These are phyloP conservation scores for Aphyosemion australe DNA, from an alignment of 2,113 vertebrate genomes.

Conservation along the genomic window DNA sequence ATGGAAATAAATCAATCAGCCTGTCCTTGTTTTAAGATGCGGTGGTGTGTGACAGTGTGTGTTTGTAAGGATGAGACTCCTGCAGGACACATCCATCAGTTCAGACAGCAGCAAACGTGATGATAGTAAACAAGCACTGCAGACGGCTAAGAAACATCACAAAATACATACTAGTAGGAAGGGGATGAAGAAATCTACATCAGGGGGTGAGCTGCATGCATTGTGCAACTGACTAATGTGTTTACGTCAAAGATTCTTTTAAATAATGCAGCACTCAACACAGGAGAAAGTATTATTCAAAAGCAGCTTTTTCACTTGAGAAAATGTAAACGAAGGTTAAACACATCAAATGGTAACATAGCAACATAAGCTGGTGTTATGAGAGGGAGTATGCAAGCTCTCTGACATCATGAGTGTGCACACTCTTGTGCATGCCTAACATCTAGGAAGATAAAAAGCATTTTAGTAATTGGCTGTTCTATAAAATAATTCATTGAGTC, in stretches of 20 bases:
- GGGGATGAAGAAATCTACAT: neutral
- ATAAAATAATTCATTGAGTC: too few relatives aligned
- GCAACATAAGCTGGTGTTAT: too few relatives aligned
- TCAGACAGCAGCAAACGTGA: conserved; percentile 28
- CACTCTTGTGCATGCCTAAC: too few relatives aligned
- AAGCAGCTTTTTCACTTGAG: too few relatives aligned
- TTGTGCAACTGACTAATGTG: neutral
- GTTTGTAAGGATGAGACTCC: conserved; percentile 25
- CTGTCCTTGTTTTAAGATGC: conserved; percentile 42
- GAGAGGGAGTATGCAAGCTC: too few relatives aligned
- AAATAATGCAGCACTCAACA: neutral
- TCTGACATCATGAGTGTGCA: too few relatives aligned
- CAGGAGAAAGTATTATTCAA: too few relatives aligned
- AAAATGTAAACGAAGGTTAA: too few relatives aligned
- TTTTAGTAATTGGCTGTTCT: too few relatives aligned
- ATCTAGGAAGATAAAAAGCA: too few relatives aligned
- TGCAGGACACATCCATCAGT: conserved; percentile 56
- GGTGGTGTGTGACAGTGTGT: conserved; percentile 11
- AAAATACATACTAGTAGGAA: conserved; percentile 8
- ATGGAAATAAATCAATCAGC: conserved; percentile 56
- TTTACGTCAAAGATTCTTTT: neutral
- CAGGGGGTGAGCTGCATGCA: neutral
- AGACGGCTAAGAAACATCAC: neutral
- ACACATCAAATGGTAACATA: too few relatives aligned
- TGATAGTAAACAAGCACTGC: conserved; percentile 38